A percentile compares a stretch with the other conserved stretches of the same genome.
Conservation (phyloP, 2,888 invertebrate species). For the Sipunculus nudus region DNA sequence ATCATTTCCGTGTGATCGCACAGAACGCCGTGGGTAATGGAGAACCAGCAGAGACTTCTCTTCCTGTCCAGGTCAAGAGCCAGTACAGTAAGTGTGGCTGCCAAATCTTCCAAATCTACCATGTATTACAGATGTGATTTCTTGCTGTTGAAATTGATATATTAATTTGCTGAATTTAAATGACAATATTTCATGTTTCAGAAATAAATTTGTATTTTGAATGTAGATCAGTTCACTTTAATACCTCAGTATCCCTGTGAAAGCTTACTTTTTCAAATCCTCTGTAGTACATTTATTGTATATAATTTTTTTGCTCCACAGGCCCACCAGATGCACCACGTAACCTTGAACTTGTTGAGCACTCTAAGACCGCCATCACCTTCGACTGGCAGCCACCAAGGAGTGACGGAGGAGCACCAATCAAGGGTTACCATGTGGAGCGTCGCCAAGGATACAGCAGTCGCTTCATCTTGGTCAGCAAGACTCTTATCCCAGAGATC, state of each 20-base stretch:
- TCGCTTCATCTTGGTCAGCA: constrained; percentile 92
- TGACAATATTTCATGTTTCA: no score
- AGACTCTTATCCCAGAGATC: constrained; percentile 65
- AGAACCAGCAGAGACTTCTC: constrained; percentile 70
- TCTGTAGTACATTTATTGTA: no score
- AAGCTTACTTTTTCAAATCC: no score
- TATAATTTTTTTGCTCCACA: constrained; percentile 46
- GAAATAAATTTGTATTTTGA: no score
- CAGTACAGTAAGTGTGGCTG: constrained; percentile 75
- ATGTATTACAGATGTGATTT: no score
- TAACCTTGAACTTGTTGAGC: constrained; percentile 50
- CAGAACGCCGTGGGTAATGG: constrained; percentile 78
- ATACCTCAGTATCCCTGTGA: no score
- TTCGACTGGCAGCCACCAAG: constrained; percentile 50
- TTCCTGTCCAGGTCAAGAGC: constrained; percentile 40
- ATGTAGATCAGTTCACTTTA: no score
- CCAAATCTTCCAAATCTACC: background rate
- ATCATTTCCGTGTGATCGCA: constrained; percentile 64
- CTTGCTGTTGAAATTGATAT: no score
- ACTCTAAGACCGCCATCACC: constrained; percentile 50
- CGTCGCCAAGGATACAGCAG: constrained; percentile 72
- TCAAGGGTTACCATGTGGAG: constrained; percentile 58
- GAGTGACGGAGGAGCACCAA: constrained; percentile 48
- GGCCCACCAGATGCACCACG: constrained; percentile 64
- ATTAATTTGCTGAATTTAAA: no score